Base-by-base conservation (phyloP, 2,797 vertebrate genomes). In the Masticophis lateralis region DNA sequence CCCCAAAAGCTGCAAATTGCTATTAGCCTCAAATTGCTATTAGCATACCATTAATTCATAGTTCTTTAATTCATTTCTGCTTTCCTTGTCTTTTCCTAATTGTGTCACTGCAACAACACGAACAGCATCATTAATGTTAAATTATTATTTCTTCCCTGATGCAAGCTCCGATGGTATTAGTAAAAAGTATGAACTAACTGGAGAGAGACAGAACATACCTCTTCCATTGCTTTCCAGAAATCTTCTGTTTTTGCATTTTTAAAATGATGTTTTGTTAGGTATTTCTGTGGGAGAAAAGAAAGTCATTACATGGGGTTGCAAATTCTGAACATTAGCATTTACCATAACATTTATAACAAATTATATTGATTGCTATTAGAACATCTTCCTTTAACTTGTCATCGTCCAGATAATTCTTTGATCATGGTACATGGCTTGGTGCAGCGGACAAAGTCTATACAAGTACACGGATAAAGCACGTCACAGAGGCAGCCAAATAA, bases 161-260 rank as follows among this genome's bases (percentile, higher is more conserved):
- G 55, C 28, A 87, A 18, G 18, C n/a, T 57, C 16, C 56, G 10
- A 7, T 59, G 55, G 9, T 32, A 57, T 32, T 32, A 20, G 16
- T 57, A 8, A 57, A 55, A 87, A 11, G 28, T 87, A n/a, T 32
- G 28, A 5, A 87, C 9, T 87, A 11, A 87, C 0, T 18, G 18
- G 55, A 32, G 14, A n/a, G n/a, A 56, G 56, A 20, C 28, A 92
- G 92, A 92, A 94, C 96, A 59, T 98, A 99, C 99, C 91, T 90
- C 55, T 94, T 98, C 96, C 18, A 99, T 97, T 18, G 98, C 98
- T 55, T 91, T 92, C 99, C 99, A 99, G 97, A 99, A 99, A 94
- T 99, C 97, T 20, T 97, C 93, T 1, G 99, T 99, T 97, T 99
- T 99, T 90, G 99, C 99, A 61, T 99, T 99, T 93, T 95, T 66